Evolutionary conservation across 2,113 vertebrate species (phyloP).

Genomic region (Agapornis roseicollis): DNA sequence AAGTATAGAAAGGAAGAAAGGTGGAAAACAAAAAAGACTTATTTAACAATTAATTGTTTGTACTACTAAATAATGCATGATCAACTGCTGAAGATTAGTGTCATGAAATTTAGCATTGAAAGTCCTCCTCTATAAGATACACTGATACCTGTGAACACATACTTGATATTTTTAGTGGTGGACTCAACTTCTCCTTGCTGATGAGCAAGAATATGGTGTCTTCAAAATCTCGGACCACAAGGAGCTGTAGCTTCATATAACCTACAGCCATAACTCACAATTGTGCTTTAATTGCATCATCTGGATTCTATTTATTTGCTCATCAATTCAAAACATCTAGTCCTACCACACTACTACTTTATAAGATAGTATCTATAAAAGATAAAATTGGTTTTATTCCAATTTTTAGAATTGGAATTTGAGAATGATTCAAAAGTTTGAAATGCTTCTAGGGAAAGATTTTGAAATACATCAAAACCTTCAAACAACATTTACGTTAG

Average conservation of each 20-base stretch:
- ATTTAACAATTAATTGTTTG: neutral
- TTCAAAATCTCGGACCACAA: neutral
- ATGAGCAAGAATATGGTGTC: neutral
- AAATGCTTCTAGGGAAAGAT: neutral
- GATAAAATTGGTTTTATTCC: neutral
- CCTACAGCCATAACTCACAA: neutral
- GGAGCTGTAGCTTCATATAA: neutral
- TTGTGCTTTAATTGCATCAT: neutral
- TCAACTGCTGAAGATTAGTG: constrained; percentile 58
- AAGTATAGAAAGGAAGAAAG: constrained; percentile 52
- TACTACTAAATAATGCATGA: constrained; percentile 33
- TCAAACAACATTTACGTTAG: neutral
- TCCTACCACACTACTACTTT: neutral
- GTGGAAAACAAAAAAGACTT: neutral
- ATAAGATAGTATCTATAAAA: neutral
- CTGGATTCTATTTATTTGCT: neutral
- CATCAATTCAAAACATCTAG: neutral
- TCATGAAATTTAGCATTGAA: constrained; percentile 41
- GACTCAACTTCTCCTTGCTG: neutral
- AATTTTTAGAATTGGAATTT: neutral
- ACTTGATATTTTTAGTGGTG: neutral
- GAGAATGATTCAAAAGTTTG: neutral
- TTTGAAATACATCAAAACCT: neutral
- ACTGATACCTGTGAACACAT: neutral
- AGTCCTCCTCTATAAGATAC: neutral